phyloP scores from a whole-genome alignment of 2,888 invertebrate species.

The Hoplodrina ambigua region DNA sequence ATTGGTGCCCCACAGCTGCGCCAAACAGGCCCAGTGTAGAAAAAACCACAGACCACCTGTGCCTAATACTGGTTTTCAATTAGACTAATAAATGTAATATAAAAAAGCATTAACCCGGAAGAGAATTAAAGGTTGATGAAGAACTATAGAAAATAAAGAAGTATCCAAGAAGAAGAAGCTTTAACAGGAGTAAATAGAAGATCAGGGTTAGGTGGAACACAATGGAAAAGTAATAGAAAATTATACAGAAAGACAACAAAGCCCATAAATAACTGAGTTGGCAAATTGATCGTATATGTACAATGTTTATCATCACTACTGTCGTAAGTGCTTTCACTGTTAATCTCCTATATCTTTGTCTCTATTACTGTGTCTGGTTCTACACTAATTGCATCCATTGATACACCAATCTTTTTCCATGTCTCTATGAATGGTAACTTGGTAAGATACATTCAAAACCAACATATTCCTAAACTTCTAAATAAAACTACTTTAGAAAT shows the following conservation, averaged over 20 bases:
- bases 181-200: neutral
- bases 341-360: neutral
- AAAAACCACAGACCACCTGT: too few relatives aligned
- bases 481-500: neutral
- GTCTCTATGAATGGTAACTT: conserved; percentile 1
- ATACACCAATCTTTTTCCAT: neutral
- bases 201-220: neutral
- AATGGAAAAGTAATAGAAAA: neutral
- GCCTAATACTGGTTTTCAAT: too few relatives aligned
- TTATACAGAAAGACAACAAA: neutral
- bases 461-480: neutral
- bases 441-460: conserved; percentile 43
- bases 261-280: neutral
- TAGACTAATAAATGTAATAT: too few relatives aligned
- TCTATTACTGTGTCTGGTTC: neutral
- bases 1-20: too few relatives aligned
- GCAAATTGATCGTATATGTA: neutral
- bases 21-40: too few relatives aligned
- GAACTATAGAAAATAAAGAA: too few relatives aligned
- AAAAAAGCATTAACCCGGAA: too few relatives aligned
- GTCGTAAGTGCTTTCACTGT: neutral
- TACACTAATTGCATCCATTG: neutral
- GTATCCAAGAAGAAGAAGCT: too few relatives aligned
- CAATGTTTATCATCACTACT: neutral
- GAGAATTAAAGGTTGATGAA: too few relatives aligned